These are phyloP conservation scores for Phyto melanocephala DNA, from an alignment of 2,888 invertebrate genomes.

Conservation along the genomic window DNA sequence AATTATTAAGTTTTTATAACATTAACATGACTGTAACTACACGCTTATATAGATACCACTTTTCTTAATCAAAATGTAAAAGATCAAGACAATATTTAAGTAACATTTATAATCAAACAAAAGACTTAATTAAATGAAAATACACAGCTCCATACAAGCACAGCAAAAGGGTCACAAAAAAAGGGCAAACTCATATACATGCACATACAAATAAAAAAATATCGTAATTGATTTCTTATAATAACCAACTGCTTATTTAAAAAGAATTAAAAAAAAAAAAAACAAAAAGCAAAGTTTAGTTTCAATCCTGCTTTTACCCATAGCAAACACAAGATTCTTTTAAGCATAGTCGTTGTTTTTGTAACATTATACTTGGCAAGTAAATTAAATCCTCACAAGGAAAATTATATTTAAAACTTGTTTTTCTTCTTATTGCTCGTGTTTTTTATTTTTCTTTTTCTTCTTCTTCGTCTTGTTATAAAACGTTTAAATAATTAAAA, in stretches of 20 bases:
- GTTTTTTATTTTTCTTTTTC: not conserved
- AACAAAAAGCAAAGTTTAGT: not conserved
- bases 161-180: not conserved
- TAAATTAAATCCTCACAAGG: conserved; percentile 42
- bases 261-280: not conserved
- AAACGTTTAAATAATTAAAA: conserved; percentile 63
- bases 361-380: conserved; percentile 48
- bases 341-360: not conserved
- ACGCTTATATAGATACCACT: not conserved
- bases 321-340: not conserved
- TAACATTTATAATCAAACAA: conserved; percentile 31
- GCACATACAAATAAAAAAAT: not conserved
- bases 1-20: no score
- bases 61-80: conserved; percentile 34
- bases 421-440: not conserved
- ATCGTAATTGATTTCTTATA: conserved; percentile 53
- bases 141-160: not conserved
- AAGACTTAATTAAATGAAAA: conserved; percentile 56
- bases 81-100: conserved; percentile 46
- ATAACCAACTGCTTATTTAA: conserved; percentile 30
- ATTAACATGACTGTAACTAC: no score
- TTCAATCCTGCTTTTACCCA: not conserved
- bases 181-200: not conserved
- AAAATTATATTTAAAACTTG: conserved; percentile 53
- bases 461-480: conserved; percentile 28